These are phyloP conservation scores for Chrysodeixis includens DNA, from an alignment of 2,888 invertebrate species.

Conservation along the genomic window DNA sequence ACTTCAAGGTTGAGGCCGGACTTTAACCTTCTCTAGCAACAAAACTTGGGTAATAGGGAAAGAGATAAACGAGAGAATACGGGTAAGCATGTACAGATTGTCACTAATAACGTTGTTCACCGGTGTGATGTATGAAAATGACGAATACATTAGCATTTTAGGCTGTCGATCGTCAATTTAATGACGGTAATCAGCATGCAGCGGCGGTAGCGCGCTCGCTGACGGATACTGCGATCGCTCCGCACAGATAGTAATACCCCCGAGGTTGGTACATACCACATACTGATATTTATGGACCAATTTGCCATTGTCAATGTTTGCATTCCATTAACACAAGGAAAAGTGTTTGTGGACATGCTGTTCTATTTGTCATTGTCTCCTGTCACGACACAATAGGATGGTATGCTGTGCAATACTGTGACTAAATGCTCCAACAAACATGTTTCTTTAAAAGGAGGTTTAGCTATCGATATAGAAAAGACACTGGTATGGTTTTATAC, in stretches of 20 bases:
- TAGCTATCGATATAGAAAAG: not conserved
- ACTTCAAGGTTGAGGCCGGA: conserved; percentile 65
- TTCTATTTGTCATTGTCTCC: conserved; percentile 51
- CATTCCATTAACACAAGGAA: conserved; percentile 69
- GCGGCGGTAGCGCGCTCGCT: conserved; percentile 49
- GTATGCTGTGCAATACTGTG: conserved; percentile 6
- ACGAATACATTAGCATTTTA: conserved; percentile 53
- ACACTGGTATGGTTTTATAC: not conserved
- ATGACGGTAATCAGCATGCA: conserved; percentile 77
- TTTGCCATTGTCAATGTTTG: conserved; percentile 70
- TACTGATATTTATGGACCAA: conserved; percentile 67
- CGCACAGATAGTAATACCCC: conserved; percentile 51
- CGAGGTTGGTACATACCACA: conserved; percentile 57
- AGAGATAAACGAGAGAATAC: conserved; percentile 13
- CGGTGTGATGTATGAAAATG: conserved; percentile 28
- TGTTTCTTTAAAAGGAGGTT: not conserved
- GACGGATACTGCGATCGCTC: conserved; percentile 63
- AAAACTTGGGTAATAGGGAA: conserved; percentile 7
- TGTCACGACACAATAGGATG: conserved; percentile 29
- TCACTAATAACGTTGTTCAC: not conserved
- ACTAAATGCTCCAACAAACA: conserved; percentile 4
- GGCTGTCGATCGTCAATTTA: conserved; percentile 66
- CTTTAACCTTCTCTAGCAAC: conserved; percentile 62
- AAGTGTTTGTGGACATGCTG: conserved; percentile 60
- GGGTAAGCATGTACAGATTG: not conserved